Conservation (phyloP, 2,888 invertebrate genomes). For the Idaea dimidiata region DNA sequence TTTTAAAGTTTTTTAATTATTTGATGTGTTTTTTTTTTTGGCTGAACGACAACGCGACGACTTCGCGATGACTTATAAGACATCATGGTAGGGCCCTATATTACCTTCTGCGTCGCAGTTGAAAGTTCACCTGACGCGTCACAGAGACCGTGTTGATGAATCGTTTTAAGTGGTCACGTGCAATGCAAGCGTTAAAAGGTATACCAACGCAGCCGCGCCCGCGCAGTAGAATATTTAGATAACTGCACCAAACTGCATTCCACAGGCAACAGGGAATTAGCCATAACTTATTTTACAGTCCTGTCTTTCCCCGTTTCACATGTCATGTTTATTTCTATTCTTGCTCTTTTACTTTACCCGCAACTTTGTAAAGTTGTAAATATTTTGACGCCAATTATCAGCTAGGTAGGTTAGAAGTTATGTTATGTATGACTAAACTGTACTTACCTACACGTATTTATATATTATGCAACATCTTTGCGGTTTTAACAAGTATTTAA, state of each 20-base stretch:
- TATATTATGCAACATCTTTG: neutral
- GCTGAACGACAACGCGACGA: too few relatives aligned
- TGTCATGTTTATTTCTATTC: slow-evolving; percentile 5
- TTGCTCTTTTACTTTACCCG: neutral
- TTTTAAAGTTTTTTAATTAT: too few relatives aligned
- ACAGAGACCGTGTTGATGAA: neutral
- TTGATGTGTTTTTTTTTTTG: too few relatives aligned
- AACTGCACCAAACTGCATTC: slow-evolving; percentile 64
- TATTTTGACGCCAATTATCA: neutral
- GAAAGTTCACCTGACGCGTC: too few relatives aligned
- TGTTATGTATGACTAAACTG: too few relatives aligned
- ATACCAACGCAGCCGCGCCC: slow-evolving; percentile 13
- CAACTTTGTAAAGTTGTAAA: neutral
- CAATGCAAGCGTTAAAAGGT: slow-evolving; percentile 29
- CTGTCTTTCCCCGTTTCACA: slow-evolving; percentile 26
- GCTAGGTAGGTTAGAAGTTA: too few relatives aligned
- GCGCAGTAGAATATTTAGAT: slow-evolving; percentile 57
- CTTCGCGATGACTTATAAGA: too few relatives aligned
- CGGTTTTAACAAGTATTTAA: neutral
- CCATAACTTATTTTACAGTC: slow-evolving; percentile 58
- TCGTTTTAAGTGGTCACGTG: slow-evolving; percentile 2
- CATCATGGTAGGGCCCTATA: too few relatives aligned
- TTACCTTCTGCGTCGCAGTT: too few relatives aligned
- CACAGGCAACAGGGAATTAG: slow-evolving; percentile 55
- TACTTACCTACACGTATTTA: neutral